These are phyloP conservation scores for Oppia nitens DNA, from an alignment of 1,140 invertebrate species.

Conservation along the genomic window DNA sequence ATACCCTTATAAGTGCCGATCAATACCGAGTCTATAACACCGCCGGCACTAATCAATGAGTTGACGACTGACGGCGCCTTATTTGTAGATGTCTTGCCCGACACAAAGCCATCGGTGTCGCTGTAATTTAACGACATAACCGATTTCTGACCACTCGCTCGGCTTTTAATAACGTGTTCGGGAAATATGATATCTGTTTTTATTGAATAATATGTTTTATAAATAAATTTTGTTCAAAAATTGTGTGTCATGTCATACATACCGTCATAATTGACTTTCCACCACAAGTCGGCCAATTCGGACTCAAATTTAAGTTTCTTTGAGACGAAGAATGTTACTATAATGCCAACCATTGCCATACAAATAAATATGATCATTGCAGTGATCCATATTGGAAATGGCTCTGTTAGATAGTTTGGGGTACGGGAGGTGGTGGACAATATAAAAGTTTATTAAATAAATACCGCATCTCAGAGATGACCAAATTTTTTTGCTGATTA, in stretches of 20 bases:
- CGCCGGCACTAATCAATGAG: conserved; percentile 7
- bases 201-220: no score
- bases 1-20: conserved; percentile 16
- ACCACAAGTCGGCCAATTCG: conserved; percentile 14
- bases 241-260: no score
- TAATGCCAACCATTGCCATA: not conserved
- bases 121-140: not conserved
- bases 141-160: conserved; percentile 7
- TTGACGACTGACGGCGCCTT: not conserved
- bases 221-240: no score
- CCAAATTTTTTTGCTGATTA: no score
- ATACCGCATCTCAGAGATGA: no score
- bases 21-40: conserved; percentile 8
- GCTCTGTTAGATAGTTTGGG: not conserved
- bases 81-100: conserved; percentile 3
- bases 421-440: not conserved
- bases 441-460: not conserved
- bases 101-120: conserved; percentile 6
- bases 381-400: conserved; percentile 8
- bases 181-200: conserved; percentile 15
- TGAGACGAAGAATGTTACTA: not conserved
- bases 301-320: conserved; percentile 15
- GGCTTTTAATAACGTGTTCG: not conserved
- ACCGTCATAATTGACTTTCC: conserved; percentile 17
- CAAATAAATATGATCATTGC: conserved; percentile 5